Evolutionary conservation across 2,888 invertebrate species (phyloP).

Genomic region (Ormyrus pomaceus): DNA sequence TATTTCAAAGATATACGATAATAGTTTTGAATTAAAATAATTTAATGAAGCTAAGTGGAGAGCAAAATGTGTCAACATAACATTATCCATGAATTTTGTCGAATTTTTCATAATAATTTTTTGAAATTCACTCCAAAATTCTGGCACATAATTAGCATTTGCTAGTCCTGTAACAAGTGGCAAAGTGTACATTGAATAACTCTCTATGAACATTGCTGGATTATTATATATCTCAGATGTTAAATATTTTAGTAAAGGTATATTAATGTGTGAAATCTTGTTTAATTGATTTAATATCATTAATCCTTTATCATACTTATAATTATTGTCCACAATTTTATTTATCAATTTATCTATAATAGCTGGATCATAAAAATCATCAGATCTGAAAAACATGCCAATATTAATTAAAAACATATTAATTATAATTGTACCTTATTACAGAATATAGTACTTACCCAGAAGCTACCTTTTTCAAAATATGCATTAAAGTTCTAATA

Average conservation of each 20-base stretch:
- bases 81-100: slow-evolving; percentile 66
- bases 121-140: slow-evolving; percentile 25
- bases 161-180: slow-evolving; percentile 28
- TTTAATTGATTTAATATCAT: slow-evolving; percentile 30
- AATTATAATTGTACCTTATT: not conserved
- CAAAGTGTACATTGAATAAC: not conserved
- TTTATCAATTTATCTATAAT: slow-evolving; percentile 35
- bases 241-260: slow-evolving; percentile 79
- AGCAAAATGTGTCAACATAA: slow-evolving; percentile 72
- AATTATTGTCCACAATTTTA: not conserved
- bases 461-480: not conserved
- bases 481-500: not conserved
- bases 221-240: slow-evolving; percentile 76
- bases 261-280: slow-evolving; percentile 74
- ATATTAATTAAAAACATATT: slow-evolving; percentile 12
- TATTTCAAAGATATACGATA: slow-evolving; percentile 70
- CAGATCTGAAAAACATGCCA: slow-evolving; percentile 34
- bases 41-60: slow-evolving; percentile 79
- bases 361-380: slow-evolving; percentile 25
- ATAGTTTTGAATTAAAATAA: slow-evolving; percentile 78
- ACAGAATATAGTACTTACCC: slow-evolving; percentile 34
- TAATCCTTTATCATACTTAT: not conserved
- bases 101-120: slow-evolving; percentile 7
- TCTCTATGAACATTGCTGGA: slow-evolving; percentile 55
- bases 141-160: slow-evolving; percentile 47